A percentile compares a stretch with the other conserved stretches of the same genome.
Conservation (phyloP, 2,113 vertebrate species). For the Pituophis catenifer region DNA sequence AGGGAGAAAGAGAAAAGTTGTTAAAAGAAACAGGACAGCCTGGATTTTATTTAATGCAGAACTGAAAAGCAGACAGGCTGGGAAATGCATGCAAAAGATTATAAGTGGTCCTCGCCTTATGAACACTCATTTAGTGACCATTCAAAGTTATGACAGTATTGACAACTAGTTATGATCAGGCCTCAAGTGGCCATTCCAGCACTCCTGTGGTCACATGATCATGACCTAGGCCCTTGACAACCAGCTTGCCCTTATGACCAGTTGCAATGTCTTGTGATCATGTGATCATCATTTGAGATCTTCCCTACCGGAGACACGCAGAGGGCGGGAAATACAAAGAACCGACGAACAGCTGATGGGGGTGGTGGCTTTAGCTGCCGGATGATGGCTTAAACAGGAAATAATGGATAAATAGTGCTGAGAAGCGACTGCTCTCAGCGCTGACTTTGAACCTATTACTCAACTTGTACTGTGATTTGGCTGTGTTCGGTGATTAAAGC, state of each 20-base stretch:
- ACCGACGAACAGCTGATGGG: too few relatives aligned
- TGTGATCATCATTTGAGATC: not conserved
- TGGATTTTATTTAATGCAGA: not conserved
- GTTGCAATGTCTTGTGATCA: not conserved
- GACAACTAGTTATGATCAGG: not conserved
- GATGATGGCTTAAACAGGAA: too few relatives aligned
- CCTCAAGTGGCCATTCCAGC: not conserved
- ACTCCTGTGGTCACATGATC: not conserved
- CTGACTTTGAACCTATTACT: too few relatives aligned
- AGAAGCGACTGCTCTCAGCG: too few relatives aligned
- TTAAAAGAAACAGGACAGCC: not conserved
- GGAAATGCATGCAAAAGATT: not conserved
- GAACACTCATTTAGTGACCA: not conserved
- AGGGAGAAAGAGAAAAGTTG: conserved; percentile 27
- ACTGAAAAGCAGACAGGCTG: not conserved
- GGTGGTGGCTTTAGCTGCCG: too few relatives aligned
- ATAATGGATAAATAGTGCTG: too few relatives aligned
- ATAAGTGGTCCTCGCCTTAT: not conserved
- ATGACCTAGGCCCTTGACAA: not conserved
- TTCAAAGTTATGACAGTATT: not conserved
- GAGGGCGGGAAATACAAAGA: too few relatives aligned
- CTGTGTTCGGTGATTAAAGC: too few relatives aligned
- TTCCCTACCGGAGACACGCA: not conserved
- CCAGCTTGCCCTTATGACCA: not conserved
- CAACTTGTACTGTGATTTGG: too few relatives aligned